Evolutionary conservation across 2,797 vertebrate genomes (phyloP), one percentile per base, ranked within the genome.

Genomic region (Pipistrellus nathusii): DNA sequence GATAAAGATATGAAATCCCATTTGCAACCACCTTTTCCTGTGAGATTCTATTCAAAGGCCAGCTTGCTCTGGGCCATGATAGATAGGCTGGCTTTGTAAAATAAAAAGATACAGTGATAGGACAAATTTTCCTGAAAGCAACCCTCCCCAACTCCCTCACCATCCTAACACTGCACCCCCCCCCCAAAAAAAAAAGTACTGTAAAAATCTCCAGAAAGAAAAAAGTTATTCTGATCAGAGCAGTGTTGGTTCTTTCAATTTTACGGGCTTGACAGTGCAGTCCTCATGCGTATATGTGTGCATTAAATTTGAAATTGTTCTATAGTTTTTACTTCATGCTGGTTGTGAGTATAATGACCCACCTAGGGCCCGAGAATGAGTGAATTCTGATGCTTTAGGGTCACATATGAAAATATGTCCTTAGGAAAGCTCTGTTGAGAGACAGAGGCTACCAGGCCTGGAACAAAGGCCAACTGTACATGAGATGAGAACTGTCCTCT

Each of bases 241-340:
- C 6, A 75, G 20, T 57, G 2, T 83, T 44, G 25, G 1, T 46
- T 62, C 30, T 77, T 48, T 35, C 23, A 48, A 3, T 72, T 81
- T 48, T 8, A 21, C 27, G 57, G 59, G 30, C 55, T 35, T 44
- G 21, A 81, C 17, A 71, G 76, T 14, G 10, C 83, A 51, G 32
- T 30, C n/a, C 55, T 95, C 38, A 1, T 8, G 23, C 13, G 3
- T 17, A 11, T 91, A 69, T 59, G 2, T 46, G 38, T 23, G 9
- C 46, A 81, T 93, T 69, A 66, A 62, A 78, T 76, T 92, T 55
- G 57, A 93, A 90, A 86, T 62, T n/a, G 32, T 55, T 38, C 32
- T 46, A 21, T 20, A 51, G 18, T n/a, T 68, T 80, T 88, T 71
- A 81, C 27, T 71, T 80, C n/a, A 41, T 84, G 44, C 21, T 73